Evolutionary conservation across 2,113 vertebrate genomes (phyloP).

Genomic region (Gnathonemus echidnorhynchus): DNA sequence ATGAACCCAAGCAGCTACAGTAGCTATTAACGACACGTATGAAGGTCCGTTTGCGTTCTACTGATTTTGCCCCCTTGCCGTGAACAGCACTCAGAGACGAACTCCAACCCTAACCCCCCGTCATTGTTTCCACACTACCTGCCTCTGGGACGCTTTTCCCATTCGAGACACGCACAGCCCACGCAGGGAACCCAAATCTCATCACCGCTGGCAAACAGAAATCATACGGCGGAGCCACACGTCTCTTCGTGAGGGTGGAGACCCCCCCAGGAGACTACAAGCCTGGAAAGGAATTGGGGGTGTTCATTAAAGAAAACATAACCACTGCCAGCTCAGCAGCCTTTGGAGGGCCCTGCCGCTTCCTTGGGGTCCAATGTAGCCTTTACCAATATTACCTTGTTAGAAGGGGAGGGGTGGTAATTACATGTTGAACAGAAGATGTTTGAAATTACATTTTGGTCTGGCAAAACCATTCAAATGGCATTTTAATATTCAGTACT

Average conservation of each 20-base stretch:
- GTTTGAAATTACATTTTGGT: constrained; percentile 21
- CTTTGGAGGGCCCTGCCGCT: background rate
- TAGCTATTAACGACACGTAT: constrained; percentile 16
- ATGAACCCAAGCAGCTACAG: constrained; percentile 34
- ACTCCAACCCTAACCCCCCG: background rate
- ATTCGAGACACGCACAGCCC: background rate
- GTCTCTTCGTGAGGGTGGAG: background rate
- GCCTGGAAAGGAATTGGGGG: background rate
- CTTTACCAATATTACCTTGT: constrained; percentile 2
- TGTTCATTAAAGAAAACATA: background rate
- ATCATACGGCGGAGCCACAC: background rate
- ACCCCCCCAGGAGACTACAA: background rate
- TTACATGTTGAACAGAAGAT: constrained; percentile 20
- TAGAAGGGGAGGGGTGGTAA: constrained; percentile 6
- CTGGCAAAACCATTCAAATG: constrained; percentile 10
- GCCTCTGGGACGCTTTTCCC: background rate
- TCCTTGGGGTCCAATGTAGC: background rate
- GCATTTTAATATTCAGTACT: constrained; percentile 17
- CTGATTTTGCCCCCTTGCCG: background rate
- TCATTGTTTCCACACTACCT: background rate
- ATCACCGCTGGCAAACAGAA: background rate
- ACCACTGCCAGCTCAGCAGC: background rate
- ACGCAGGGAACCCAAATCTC: background rate
- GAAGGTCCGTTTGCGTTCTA: background rate
- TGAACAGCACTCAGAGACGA: background rate